Base-by-base conservation (phyloP, 2,113 vertebrate genomes). In the Himantopus leucocephalus region DNA sequence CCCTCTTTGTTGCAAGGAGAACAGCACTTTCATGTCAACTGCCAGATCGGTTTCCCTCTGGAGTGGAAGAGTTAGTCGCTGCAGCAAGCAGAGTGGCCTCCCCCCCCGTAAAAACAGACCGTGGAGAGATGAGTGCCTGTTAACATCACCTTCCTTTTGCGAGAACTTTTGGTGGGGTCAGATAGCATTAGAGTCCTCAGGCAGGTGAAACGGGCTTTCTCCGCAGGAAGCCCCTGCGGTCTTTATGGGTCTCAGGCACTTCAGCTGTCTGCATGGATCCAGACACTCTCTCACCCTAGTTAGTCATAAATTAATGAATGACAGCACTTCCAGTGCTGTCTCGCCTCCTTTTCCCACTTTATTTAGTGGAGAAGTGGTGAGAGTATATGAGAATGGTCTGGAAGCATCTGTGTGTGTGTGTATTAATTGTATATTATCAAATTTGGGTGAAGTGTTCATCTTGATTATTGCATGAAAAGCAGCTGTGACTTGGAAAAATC, bases 31-130 rank as follows among this genome's bases (percentile, higher is more conserved):
- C 2, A 0, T 26, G 34, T 26, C 76, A 7, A 26, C 21, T 12
- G 43, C 13, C 4, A 2, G 17, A 0, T 15, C 4, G 1, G 24
- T 72, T 78, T 71, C 9, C 11, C 14, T 56, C 30, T 8, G 37
- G 23, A 35, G 13, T 3, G 9, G 27, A 34, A 37, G 26, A 52
- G 39, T 20, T 64, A 11, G 3, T 60, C 1, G 1, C 43, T 48
- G 35, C 9, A 35, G 56, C 22, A 29, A 45, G 20, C 10, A 8
- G 0, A 9, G 39, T n/a, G 64, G 45, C 45, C 10, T 59, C 30
- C 30, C 3, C 5, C 17, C 3, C 18, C 5, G 0, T 23, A 14
- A 20, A 9, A 19, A 34, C n/a, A 30, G 15, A 37, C 14, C 5
- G 4, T 3, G 58, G 26, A 50, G 35, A 8, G 21, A 4, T 4